Base-by-base conservation (phyloP, 1,140 invertebrate genomes). In the Nylanderia fulva region DNA sequence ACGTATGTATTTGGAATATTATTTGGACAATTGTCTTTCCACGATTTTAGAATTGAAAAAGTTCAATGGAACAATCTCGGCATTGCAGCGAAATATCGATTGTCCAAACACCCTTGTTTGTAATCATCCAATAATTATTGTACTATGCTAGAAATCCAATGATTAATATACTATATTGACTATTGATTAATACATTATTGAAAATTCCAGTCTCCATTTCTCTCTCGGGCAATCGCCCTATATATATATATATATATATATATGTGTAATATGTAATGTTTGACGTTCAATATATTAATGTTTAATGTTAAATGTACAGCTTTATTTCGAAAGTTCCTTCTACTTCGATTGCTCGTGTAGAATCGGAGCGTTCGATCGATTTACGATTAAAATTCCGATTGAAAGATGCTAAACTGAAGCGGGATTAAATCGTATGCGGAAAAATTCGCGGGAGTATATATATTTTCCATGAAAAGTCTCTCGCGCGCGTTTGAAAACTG, bases 51-150 rank as follows among this genome's bases (percentile, higher is more conserved):
- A 60, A 75, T 21, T 42, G 15, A 3, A 33, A n/a, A 64, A 33
- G 24, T 77, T 77, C 64, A 77, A 48, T 45, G n/a, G 3, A n/a
- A 77, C 24, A 24, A 42, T 66, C 13, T 77, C 39, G 39, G 24
- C 52, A 42, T 48, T 9, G 0, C 6, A 56, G 24, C 29, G 5
- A 27, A 18, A 18, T 29, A 52, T 24, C 0, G 29, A 9, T 29
- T 52, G 29, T 77, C n/a, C n/a, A 68, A 77, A 79, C 42, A 77
- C 39, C 18, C 13, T 21, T n/a, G 39, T 24, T 33, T n/a, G 13
- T 18, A 63, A 64, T 48, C 36, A 24, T 48, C 0, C 4, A 52
- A 39, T 7, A 5, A 64, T 77, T 64, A 33, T 64, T 77, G 45
- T 15, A 61, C 39, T 64, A 27, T 11, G 27, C 13, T 48, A 48